Base-by-base conservation (phyloP, 2,888 invertebrate genomes). In the Tiliacea citrago region DNA sequence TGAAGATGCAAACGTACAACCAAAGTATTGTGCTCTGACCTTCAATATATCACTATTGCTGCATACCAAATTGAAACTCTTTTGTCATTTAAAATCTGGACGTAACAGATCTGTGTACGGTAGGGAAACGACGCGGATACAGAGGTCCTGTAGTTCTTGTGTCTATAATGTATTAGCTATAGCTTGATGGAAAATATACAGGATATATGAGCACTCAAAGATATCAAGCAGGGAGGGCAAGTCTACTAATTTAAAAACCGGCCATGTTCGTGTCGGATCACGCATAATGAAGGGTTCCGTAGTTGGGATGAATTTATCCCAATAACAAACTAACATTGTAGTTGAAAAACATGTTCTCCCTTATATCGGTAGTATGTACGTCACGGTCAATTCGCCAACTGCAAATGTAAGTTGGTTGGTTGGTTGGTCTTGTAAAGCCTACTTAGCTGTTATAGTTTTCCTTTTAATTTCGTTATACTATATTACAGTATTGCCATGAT, bases 151-250 rank as follows among this genome's bases (percentile, higher is more conserved):
- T 35, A 10, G 12, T 24, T 24, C 13, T 77, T 53, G 9, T 77
- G 24, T 24, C 18, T 57, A 45, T 42, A 10, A 45, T 29, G 53
- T 39, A n/a, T n/a, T n/a, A 55, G 16, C 21, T 76, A 77, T 6
- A 47, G 9, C 39, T 2, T 47, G 18, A 75, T 68, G 42, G 16
- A 42, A 61, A 53, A 61, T 72, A 47, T 72, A 71, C 18, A 58
- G 16, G 16, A 45, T 58, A 49, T 57, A 53, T 21, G 49, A 58
- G 60, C 8, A 58, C 45, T 53, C n/a, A 42, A 42, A 42, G 2
- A 57, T 47, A 68, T 45, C 16, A 77, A 68, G 68, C 58, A 45
- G 4, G 16, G 42, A 24, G 24, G 45, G 1, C 3, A 45, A 24
- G 21, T 51, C 10, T 35, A 35, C 10, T 35, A 51, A 35, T 65